Evolutionary conservation across 92 coral and sea anemone species (phyloP), one percentile per base, ranked within the genome.

Genomic region (Montipora capitata): DNA sequence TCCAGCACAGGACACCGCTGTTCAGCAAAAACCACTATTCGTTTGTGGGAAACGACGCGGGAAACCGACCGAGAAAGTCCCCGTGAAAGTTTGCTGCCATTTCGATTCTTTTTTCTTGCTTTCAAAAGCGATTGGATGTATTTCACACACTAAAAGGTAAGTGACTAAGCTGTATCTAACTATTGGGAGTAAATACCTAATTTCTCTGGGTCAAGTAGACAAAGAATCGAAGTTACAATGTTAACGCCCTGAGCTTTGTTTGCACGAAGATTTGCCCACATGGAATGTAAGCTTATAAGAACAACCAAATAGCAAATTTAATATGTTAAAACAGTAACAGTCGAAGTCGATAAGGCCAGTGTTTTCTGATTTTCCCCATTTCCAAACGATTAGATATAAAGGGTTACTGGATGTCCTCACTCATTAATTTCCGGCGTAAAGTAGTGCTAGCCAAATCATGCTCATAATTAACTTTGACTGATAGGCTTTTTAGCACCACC

Each of bases 331-430:
- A 68, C 74, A 68, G 74, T 68, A 68, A 17, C 74, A 68, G 74
- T 68, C 74, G 74, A 68, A 68, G 74, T 68, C 74, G 74, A 68
- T 68, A 68, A 68, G 74, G 74, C 74, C 74, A 68, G 74, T 68
- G 74, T 68, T 68, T 68, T 68, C 74, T 68, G 42, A 68, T 68
- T 68, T 68, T 38, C n/a, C 74, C 74, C 74, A 68, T 68, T 68
- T 40, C 74, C 74, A 68, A 68, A 68, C 74, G 8, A 68, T 68
- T 62, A 62, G 68, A 62, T 62, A 40, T 13, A 43, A 16, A 68
- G 74, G 35, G 74, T 68, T 68, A 68, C 35, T 68, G 74, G 74
- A 68, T 68, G 74, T 68, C 74, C 74, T 68, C 74, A 68, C 74
- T 20, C 74, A 68, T 20, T 7, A 20, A 68, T 68, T 68, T 68